Conservation (phyloP, 2,113 vertebrate species). For the Forbesichthys papilliferus region DNA sequence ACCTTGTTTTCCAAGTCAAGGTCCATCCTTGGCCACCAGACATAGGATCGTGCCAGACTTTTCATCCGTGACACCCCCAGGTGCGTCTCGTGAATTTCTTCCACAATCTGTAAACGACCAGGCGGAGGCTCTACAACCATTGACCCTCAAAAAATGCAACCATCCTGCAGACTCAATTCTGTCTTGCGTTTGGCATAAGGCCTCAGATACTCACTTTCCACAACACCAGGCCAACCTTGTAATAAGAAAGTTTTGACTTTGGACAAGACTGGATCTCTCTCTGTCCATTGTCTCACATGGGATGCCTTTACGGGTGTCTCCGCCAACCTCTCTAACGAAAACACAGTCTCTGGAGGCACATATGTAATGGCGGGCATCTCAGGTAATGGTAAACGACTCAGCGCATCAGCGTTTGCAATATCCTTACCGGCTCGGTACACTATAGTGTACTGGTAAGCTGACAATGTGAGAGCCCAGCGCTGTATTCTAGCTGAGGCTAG, state of each 20-base stretch:
- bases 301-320: background rate
- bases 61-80: slow-evolving; percentile 9
- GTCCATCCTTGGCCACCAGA: slow-evolving; percentile 23
- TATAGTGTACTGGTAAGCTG: slow-evolving; percentile 21
- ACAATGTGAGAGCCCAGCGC: slow-evolving; percentile 21
- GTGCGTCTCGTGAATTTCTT: slow-evolving; percentile 13
- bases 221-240: background rate
- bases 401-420: slow-evolving; percentile 16
- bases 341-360: slow-evolving; percentile 8
- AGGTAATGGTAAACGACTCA: slow-evolving; percentile 16
- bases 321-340: background rate
- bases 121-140: background rate
- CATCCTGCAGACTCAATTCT: too few species aligned
- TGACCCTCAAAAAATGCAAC: too few species aligned
- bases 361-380: background rate
- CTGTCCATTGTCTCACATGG: background rate
- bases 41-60: background rate
- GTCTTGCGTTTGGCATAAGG: background rate
- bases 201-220: slow-evolving; percentile 1
- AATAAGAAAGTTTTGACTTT: background rate
- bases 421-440: slow-evolving; percentile 23
- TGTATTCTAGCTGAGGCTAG: slow-evolving; percentile 23
- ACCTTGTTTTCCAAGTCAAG: slow-evolving; percentile 1
- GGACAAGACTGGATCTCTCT: background rate
- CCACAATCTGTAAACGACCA: background rate